Evolutionary conservation across 2,113 vertebrate genomes (phyloP).

Genomic region (Muntiacus reevesi): DNA sequence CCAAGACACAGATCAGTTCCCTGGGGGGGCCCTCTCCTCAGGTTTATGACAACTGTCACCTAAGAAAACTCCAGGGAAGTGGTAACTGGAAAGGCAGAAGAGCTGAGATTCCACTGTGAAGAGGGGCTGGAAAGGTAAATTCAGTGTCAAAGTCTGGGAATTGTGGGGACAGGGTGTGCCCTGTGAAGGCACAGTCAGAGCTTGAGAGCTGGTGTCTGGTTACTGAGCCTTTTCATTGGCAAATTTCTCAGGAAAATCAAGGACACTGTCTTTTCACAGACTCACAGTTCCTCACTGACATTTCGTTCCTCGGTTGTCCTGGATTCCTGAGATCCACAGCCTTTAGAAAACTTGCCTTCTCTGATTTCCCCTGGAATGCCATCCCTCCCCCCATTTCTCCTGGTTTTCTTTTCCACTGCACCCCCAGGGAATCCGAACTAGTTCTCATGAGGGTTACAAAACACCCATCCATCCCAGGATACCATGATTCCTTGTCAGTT

Average conservation of each 20-base stretch:
- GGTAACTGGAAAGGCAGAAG: not conserved
- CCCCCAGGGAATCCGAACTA: not conserved
- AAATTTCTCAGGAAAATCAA: not conserved
- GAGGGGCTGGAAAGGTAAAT: not conserved
- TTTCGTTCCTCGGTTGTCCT: not conserved
- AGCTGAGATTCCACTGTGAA: not conserved
- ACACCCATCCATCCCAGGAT: not conserved
- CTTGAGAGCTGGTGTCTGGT: not conserved
- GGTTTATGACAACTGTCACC: not conserved
- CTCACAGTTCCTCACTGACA: not conserved
- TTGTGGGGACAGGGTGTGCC: not conserved
- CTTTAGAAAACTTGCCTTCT: not conserved
- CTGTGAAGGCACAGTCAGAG: not conserved
- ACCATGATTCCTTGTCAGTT: not conserved
- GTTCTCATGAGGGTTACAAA: not conserved
- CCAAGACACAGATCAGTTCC: not conserved
- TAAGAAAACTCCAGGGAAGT: not conserved
- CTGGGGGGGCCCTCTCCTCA: not conserved
- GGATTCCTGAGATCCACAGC: not conserved
- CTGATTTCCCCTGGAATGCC: not conserved
- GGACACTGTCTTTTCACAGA: not conserved
- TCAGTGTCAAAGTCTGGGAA: not conserved
- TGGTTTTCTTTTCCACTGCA: not conserved
- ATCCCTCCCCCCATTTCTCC: no score
- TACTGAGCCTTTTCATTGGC: not conserved